Base-by-base conservation (phyloP, 1,140 invertebrate species). In the Wasmannia auropunctata region DNA sequence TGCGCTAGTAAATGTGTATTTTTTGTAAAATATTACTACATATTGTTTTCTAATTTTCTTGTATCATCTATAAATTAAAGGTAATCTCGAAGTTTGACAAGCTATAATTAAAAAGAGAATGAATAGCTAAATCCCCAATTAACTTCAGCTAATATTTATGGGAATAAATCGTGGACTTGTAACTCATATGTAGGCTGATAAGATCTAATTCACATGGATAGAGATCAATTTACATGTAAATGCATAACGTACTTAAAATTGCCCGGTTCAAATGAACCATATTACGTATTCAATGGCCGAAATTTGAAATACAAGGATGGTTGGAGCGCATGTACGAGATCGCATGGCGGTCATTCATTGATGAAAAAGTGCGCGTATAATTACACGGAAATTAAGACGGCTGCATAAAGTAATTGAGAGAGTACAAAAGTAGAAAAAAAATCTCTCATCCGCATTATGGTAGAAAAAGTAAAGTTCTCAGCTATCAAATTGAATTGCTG, bases 181-280 rank as follows among this genome's bases (percentile, higher is more conserved):
- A 40, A 43, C 46, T 69, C 54, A 16, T 28, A n/a, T n/a, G n/a
- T n/a, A n/a, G 5, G 14, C 6, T 56, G 25, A 56, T 62, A 11
- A 40, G 28, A 70, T 43, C 40, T 70, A 54, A 72, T 81, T 72
- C 19, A 67, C 5, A 22, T 28, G 54, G 34, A 3, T 75, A 31
- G 16, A 56, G 51, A 56, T 72, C 25, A 22, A 81, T 69, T 69
- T 69, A 70, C 34, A 81, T 58, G 10, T 72, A 81, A 81, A 81
- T 72, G 51, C 34, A 58, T 58, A 37, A 40, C 37, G 65, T 19
- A 65, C 19, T 81, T 58, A 58, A 40, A 81, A 81, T 40, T 40
- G 14, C 54, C 31, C 11, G 11, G 11, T 16, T 31, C 51, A 56
- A 43, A 43, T 58, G 19, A 58, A 25, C 28, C 10, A 22, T 72